Conservation (phyloP, 2,888 invertebrate genomes). For the Atethmia centrago region DNA sequence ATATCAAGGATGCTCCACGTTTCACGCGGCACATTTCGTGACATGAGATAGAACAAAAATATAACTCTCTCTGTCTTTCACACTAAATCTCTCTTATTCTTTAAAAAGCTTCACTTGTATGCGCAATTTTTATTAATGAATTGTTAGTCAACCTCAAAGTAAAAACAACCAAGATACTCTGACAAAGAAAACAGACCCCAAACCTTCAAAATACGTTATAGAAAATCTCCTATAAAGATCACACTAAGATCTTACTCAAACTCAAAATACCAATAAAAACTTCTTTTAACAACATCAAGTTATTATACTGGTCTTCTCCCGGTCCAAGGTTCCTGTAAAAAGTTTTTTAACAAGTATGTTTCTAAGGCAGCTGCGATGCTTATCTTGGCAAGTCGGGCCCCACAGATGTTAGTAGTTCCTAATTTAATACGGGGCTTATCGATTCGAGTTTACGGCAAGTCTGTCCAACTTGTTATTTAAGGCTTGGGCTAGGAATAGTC, state of each 20-base stretch:
- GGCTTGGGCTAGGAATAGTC: slow-evolving; percentile 43
- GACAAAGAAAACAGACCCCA: too few species aligned
- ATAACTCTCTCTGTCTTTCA: too few species aligned
- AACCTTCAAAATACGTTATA: background rate
- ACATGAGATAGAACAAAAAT: too few species aligned
- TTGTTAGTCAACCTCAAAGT: too few species aligned
- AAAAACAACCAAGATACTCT: background rate
- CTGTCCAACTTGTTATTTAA: slow-evolving; percentile 64
- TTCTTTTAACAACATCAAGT: slow-evolving; percentile 28
- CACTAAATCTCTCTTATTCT: too few species aligned
- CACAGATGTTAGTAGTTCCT: slow-evolving; percentile 68
- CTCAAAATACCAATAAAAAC: slow-evolving; percentile 44
- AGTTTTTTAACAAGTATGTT: slow-evolving; percentile 45
- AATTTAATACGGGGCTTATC: slow-evolving; percentile 72
- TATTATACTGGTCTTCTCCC: slow-evolving; percentile 21
- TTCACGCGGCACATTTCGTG: too few species aligned
- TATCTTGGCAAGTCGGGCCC: slow-evolving; percentile 54
- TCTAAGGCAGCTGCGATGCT: slow-evolving; percentile 50
- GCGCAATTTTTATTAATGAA: too few species aligned
- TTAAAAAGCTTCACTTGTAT: too few species aligned
- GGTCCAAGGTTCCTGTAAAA: slow-evolving; percentile 17
- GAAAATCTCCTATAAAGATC: background rate
- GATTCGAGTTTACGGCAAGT: slow-evolving; percentile 67
- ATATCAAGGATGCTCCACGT: too few species aligned
- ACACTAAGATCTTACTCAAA: background rate